Evolutionary conservation across 2,113 vertebrate species (phyloP).

Genomic region (Perca fluviatilis): DNA sequence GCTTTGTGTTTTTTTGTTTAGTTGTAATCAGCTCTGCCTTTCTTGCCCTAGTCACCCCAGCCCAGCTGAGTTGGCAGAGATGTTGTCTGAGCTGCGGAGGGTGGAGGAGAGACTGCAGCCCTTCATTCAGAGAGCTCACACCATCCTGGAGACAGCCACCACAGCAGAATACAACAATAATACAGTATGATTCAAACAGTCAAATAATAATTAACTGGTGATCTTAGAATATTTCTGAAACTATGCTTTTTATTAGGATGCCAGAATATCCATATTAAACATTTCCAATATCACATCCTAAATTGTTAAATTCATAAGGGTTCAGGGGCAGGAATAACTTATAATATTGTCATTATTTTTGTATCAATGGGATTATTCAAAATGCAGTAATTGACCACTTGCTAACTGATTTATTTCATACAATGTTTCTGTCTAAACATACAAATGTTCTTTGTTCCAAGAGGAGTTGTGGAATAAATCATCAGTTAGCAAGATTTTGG

Average conservation of each 20-base stretch:
- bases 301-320: neutral
- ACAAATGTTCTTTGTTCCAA: neutral
- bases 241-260: neutral
- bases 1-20: neutral
- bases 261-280: neutral
- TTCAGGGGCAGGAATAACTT: neutral
- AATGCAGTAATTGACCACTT: neutral
- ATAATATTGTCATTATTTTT: neutral
- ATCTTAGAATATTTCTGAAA: neutral
- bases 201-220: neutral
- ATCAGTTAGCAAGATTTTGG: too few species aligned
- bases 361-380: neutral
- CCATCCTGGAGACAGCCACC: slow-evolving; percentile 88
- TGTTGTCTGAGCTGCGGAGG: slow-evolving; percentile 89
- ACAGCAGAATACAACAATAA: slow-evolving; percentile 90
- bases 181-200: slow-evolving; percentile 81
- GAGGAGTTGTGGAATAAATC: neutral
- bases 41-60: slow-evolving; percentile 86
- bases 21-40: neutral
- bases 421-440: neutral
- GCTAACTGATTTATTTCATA: neutral
- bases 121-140: slow-evolving; percentile 90
- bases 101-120: slow-evolving; percentile 91
- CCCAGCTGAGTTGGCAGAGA: slow-evolving; percentile 89
- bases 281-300: neutral